Base-by-base conservation (phyloP, 2,888 invertebrate species). In the Philonicus albiceps region DNA sequence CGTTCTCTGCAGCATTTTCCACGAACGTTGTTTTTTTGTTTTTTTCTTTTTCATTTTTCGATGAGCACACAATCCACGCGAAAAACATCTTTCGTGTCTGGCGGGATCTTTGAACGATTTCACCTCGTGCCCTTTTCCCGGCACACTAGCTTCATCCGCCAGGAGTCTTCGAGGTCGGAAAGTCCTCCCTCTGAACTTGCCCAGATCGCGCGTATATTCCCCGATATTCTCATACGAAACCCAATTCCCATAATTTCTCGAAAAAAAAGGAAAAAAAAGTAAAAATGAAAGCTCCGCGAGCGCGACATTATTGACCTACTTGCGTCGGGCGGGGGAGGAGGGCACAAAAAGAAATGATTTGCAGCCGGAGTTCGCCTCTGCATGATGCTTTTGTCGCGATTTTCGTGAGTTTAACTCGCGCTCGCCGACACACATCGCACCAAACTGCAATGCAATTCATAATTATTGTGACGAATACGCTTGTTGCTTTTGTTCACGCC, bases 1-100 rank as follows among this genome's bases (percentile, higher is more conserved):
- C 81, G 81, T 81, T 81, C 81, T 34, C 22, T 55, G 64, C 53
- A 81, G 55, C 31, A 81, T 55, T 81, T 81, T 81, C 34, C 81
- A 81, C 64, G 81, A 81, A 80, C 27, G 27, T 31, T n/a, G n/a
- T n/a, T n/a, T n/a, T n/a, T n/a, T n/a, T n/a, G n/a, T n/a, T n/a
- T n/a, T n/a, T n/a, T n/a, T n/a, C n/a, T n/a, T n/a, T n/a, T n/a
- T n/a, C n/a, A n/a, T 81, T 64, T 81, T 34, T n/a, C 49, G 55
- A 55, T 55, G 81, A 81, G 43, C 30, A 78, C 37, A 78, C 43
- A 43, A 31, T 55, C 55, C 31, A 19, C 55, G 22, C n/a, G 22
- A 64, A 81, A 53, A 55, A 43, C 43, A 81, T 81, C 53, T 53
- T 53, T 80, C n/a, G 30, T 81, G 64, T 64, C 64, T 64, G 64